These are phyloP conservation scores for Marasmarcha lunaedactyla DNA, from an alignment of 2,888 invertebrate genomes.

Conservation along the genomic window DNA sequence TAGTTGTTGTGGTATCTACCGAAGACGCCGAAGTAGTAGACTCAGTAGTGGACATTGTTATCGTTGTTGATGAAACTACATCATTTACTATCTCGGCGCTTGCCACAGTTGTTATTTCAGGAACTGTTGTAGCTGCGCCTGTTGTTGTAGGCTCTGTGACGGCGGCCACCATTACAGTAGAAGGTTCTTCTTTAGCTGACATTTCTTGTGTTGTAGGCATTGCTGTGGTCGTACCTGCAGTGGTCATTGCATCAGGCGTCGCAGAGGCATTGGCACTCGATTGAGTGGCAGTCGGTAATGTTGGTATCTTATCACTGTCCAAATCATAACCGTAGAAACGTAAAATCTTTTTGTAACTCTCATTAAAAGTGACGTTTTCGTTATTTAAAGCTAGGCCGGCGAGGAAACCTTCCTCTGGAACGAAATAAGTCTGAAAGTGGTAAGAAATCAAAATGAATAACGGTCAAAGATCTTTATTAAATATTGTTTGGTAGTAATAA, in stretches of 20 bases:
- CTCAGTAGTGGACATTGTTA: slow-evolving; percentile 7
- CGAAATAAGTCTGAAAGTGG: slow-evolving; percentile 80
- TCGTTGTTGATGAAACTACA: slow-evolving; percentile 22
- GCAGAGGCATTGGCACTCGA: slow-evolving; percentile 23
- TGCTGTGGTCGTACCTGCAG: slow-evolving; percentile 16
- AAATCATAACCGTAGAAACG: slow-evolving; percentile 87
- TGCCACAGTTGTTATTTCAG: slow-evolving; percentile 36
- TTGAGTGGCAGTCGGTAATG: slow-evolving; percentile 26
- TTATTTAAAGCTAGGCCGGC: slow-evolving; percentile 84
- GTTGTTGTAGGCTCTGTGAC: slow-evolving; percentile 22
- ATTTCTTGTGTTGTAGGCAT: slow-evolving; percentile 21
- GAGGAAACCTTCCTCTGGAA: slow-evolving; percentile 84
- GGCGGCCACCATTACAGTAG: slow-evolving; percentile 22
- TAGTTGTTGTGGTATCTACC: slow-evolving; percentile 21
- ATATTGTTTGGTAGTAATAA: no score
- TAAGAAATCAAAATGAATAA: background rate
- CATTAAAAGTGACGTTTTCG: slow-evolving; percentile 80
- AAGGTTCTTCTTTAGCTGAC: slow-evolving; percentile 22
- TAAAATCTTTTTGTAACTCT: slow-evolving; percentile 79
- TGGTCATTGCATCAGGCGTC: slow-evolving; percentile 16
- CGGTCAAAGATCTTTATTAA: no score
- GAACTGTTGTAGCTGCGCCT: slow-evolving; percentile 21
- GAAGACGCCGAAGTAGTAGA: slow-evolving; percentile 16
- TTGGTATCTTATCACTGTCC: slow-evolving; percentile 51
- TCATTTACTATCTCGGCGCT: slow-evolving; percentile 36